These are phyloP conservation scores for Thaumatotibia leucotreta DNA, from an alignment of 1,140 invertebrate genomes.

Conservation along the genomic window DNA sequence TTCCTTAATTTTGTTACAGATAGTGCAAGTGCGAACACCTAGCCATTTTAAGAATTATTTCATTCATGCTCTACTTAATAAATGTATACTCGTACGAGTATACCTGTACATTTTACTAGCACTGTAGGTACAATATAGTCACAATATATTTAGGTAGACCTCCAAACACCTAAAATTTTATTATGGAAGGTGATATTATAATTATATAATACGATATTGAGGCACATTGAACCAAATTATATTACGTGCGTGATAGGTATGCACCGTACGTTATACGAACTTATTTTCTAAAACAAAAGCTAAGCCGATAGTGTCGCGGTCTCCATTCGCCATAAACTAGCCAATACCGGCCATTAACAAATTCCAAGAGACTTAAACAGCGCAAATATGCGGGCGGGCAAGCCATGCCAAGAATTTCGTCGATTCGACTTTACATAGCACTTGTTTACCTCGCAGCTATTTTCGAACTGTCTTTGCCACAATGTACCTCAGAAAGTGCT, in stretches of 20 bases:
- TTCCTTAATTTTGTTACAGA: too few relatives aligned
- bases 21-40: too few relatives aligned
- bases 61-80: too few relatives aligned
- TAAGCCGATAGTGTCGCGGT: slow-evolving; percentile 1
- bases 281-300: slow-evolving; percentile 13
- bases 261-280: neutral
- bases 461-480: slow-evolving; percentile 24
- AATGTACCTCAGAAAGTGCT: neutral
- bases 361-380: slow-evolving; percentile 39
- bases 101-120: too few relatives aligned
- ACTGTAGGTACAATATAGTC: too few relatives aligned
- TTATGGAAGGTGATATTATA: too few relatives aligned
- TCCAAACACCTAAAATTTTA: too few relatives aligned
- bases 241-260: neutral
- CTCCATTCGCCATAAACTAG: slow-evolving; percentile 26
- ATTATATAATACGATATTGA: too few relatives aligned
- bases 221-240: too few relatives aligned
- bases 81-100: too few relatives aligned
- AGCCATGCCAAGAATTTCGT: slow-evolving; percentile 66
- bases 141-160: too few relatives aligned
- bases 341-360: slow-evolving; percentile 35
- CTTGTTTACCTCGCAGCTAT: slow-evolving; percentile 49
- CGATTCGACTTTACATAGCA: slow-evolving; percentile 47
- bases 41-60: too few relatives aligned
- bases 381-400: slow-evolving; percentile 49